Conservation (phyloP, 2,113 vertebrate genomes). For the Garra rufa region DNA sequence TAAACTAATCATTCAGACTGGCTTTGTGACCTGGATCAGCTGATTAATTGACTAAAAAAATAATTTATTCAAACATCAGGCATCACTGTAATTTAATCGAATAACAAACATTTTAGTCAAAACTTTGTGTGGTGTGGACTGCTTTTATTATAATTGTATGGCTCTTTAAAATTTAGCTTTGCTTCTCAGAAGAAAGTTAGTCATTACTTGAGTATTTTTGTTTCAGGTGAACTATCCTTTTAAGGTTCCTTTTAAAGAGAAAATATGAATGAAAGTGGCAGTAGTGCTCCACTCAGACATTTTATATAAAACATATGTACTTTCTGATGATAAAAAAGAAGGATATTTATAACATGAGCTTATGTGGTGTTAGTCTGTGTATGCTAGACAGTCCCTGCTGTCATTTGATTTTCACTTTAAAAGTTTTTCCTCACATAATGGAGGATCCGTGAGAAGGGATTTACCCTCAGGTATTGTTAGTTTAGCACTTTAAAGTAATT, state of each 20-base stretch:
- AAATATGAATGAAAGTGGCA: neutral
- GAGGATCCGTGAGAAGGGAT: neutral
- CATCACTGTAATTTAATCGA: neutral
- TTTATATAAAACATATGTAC: neutral
- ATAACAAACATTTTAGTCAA: neutral
- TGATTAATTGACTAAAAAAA: neutral
- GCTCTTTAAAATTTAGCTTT: neutral
- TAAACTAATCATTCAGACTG: neutral
- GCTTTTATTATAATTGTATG: neutral
- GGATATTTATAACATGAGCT: neutral
- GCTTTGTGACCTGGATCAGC: conserved; percentile 3
- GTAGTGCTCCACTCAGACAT: neutral
- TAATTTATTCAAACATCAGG: neutral
- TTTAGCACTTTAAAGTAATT: conserved; percentile 33
- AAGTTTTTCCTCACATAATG: neutral
- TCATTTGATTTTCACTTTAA: conserved; percentile 22
- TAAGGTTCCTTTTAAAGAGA: too few relatives aligned
- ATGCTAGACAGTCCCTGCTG: neutral
- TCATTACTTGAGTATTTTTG: neutral
- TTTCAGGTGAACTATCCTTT: neutral
- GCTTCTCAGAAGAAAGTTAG: neutral
- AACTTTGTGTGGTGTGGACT: neutral
- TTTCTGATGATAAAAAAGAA: neutral
- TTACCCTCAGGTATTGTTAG: conserved; percentile 23
- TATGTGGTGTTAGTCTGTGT: neutral